These are phyloP conservation scores for Hydropsyche betteni DNA, from an alignment of 2,888 invertebrate genomes.

Conservation along the genomic window DNA sequence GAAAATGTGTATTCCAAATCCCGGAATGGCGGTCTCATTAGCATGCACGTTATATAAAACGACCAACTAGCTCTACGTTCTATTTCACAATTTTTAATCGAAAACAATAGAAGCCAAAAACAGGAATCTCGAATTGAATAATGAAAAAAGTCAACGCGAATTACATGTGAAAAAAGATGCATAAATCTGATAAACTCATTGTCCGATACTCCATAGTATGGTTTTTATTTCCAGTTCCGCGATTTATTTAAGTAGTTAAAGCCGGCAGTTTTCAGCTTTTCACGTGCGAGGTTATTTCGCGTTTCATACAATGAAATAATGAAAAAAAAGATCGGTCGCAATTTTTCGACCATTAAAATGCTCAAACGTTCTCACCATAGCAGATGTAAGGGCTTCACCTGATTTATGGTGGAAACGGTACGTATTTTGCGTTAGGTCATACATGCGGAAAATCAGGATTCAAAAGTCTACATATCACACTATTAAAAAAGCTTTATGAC, in stretches of 20 bases:
- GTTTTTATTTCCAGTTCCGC: too few species aligned
- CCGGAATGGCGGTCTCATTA: too few species aligned
- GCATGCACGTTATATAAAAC: too few species aligned
- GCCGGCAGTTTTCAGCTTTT: not conserved
- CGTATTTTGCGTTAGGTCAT: not conserved
- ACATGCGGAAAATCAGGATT: slow-evolving; percentile 6
- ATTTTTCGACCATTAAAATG: slow-evolving; percentile 21
- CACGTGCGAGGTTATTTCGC: not conserved
- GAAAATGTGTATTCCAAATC: too few species aligned
- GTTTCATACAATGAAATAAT: slow-evolving; percentile 15
- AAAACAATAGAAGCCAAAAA: too few species aligned
- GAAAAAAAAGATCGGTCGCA: slow-evolving; percentile 12
- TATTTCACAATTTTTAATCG: too few species aligned
- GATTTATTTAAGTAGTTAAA: slow-evolving; percentile 20
- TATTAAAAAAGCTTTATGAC: slow-evolving; percentile 14
- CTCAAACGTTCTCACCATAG: not conserved
- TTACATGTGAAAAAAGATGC: too few species aligned
- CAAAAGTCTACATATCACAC: slow-evolving; percentile 16
- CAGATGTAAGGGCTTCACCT: slow-evolving; percentile 14
- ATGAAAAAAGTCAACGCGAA: too few species aligned
- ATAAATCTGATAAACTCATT: too few species aligned
- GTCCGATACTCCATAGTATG: too few species aligned
- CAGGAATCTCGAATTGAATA: too few species aligned
- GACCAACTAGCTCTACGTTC: too few species aligned
- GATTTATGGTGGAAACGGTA: slow-evolving; percentile 9